Percentiles rank a stretch among this genome's conserved stretches.
These are phyloP conservation scores for Deroplatys truncata DNA, from an alignment of 2,888 invertebrate species.

Conservation along the genomic window DNA sequence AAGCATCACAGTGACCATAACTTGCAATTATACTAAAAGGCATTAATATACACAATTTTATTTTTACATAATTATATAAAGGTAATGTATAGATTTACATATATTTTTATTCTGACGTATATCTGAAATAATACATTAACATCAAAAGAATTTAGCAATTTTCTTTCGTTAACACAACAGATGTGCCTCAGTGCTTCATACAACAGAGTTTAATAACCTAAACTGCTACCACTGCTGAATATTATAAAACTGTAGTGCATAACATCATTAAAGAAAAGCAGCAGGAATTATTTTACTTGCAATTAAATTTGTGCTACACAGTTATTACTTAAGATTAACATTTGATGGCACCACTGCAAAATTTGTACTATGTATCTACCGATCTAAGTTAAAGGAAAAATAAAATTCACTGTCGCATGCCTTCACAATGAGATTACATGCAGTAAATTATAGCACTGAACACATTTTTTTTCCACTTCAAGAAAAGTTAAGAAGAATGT, in stretches of 20 bases:
- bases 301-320: not conserved
- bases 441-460: not conserved
- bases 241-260: not conserved
- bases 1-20: no score
- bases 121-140: not conserved
- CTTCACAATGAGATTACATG: not conserved
- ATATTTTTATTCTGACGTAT: not conserved
- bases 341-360: not conserved
- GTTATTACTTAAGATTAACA: not conserved
- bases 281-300: not conserved
- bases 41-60: not conserved
- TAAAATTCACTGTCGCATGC: not conserved
- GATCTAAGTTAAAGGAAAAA: not conserved
- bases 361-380: not conserved
- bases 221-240: not conserved
- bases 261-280: not conserved
- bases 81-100: not conserved
- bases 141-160: not conserved
- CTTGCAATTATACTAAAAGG: no score
- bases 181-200: not conserved
- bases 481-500: not conserved
- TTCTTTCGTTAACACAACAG: not conserved
- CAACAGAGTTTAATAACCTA: not conserved
- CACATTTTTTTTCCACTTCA: not conserved
- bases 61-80: not conserved